Base-by-base conservation (phyloP, 2,888 invertebrate species). In the Atrina japonica region DNA sequence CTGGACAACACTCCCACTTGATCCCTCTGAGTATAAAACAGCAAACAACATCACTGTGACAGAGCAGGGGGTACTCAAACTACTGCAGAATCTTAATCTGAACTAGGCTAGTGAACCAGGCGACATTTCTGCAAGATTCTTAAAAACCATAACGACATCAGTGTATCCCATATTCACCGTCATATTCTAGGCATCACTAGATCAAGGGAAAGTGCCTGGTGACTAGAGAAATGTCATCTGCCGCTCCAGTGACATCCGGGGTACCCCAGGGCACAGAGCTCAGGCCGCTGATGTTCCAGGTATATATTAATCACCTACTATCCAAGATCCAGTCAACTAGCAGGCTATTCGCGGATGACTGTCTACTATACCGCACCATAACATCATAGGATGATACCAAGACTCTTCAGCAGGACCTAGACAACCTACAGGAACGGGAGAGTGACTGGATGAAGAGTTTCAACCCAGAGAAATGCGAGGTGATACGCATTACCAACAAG, bases 381-480 rank as follows among this genome's bases (percentile, higher is more conserved):
- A 49, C 16, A 9, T 18, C 49, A 49, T 16, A 49, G 18, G 49
- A 16, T 21, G 18, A 49, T 18, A 18, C 18, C 11, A 49, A 0
- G 21, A 18, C 49, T 18, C 49, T 49, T 9, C 49, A 49, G 21
- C n/a, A 49, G n/a, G n/a, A n/a, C n/a, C n/a, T n/a, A n/a, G n/a
- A n/a, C n/a, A n/a, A n/a, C n/a, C n/a, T n/a, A n/a, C 49, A 49
- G 18, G 49, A 49, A 49, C 18, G 49, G 49, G 49, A 49, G 49
- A n/a, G n/a, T n/a, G 49, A 76, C 25, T 70, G 66, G 73, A 30
- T 55, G 47, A 69, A 69, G 69, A 35, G 49, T 30, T 47, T 75
- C 53, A 56, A 69, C 55, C 69, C 73, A n/a, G 60, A 61, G 1
- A 75, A 75, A 21, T 73, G 73, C 29, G 25, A 66, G 23, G 52